Evolutionary conservation across 2,797 vertebrate genomes (phyloP).

Genomic region (Echiichthys vipera): DNA sequence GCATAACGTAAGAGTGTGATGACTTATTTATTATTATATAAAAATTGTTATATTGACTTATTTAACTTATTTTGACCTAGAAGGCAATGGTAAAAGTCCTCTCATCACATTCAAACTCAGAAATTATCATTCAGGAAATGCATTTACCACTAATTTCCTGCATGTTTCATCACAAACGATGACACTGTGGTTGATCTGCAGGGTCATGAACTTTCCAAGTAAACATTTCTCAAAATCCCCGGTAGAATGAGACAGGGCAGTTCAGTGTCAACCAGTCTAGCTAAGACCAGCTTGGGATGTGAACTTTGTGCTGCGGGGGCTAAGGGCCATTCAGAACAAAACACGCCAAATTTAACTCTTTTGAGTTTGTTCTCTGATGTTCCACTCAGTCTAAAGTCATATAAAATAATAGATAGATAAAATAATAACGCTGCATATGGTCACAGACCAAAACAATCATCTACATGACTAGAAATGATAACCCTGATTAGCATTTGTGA

Average conservation of each 20-base stretch:
- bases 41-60: too few relatives aligned
- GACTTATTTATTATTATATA: too few relatives aligned
- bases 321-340: conserved; percentile 65
- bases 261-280: conserved; percentile 72
- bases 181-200: conserved; percentile 63
- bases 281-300: conserved; percentile 72
- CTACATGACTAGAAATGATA: too few relatives aligned
- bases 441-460: too few relatives aligned
- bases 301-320: conserved; percentile 69
- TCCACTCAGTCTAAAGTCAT: conserved; percentile 42
- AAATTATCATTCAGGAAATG: conserved; percentile 36
- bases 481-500: too few relatives aligned
- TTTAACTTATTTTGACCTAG: not conserved
- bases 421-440: conserved; percentile 29
- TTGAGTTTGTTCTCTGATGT: conserved; percentile 56
- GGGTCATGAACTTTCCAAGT: conserved; percentile 78
- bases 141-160: conserved; percentile 56
- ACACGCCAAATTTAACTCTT: conserved; percentile 64
- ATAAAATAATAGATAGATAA: conserved; percentile 1
- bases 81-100: not conserved
- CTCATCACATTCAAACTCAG: not conserved
- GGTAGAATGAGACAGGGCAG: conserved; percentile 75
- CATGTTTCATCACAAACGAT: conserved; percentile 36
- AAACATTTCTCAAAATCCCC: conserved; percentile 80
- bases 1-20: too few relatives aligned